Evolutionary conservation across 2,888 invertebrate genomes (phyloP).

Genomic region (Sarcophaga subvicina): DNA sequence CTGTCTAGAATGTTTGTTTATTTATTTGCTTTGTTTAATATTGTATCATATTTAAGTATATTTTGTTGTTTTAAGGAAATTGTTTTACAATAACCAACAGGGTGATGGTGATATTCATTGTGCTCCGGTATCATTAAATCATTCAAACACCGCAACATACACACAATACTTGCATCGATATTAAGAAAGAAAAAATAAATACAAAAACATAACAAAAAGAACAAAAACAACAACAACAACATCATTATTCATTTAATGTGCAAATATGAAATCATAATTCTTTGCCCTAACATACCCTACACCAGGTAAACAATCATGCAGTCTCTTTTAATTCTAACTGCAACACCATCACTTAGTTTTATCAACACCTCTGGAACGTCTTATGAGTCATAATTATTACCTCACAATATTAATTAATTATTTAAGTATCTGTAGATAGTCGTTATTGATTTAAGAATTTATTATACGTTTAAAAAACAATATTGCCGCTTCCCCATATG

Average conservation of each 20-base stretch:
- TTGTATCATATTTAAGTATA: conserved; percentile 58
- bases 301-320: neutral
- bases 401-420: neutral
- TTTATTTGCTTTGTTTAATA: conserved; percentile 29
- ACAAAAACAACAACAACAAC: neutral
- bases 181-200: neutral
- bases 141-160: neutral
- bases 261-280: conserved; percentile 16
- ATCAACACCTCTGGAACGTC: neutral
- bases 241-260: conserved; percentile 6
- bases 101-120: neutral
- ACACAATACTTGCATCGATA: neutral
- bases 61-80: conserved; percentile 60
- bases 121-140: conserved; percentile 7
- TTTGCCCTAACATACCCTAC: neutral
- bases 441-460: neutral
- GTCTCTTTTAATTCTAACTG: neutral
- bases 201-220: too few species aligned
- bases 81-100: conserved; percentile 9
- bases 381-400: neutral
- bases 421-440: neutral
- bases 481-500: neutral
- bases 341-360: neutral
- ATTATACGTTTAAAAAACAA: neutral
- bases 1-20: conserved; percentile 36